Evolutionary conservation across 2,888 invertebrate genomes (phyloP), one percentile per base, ranked within the genome.

Genomic region (Catonia carolina): DNA sequence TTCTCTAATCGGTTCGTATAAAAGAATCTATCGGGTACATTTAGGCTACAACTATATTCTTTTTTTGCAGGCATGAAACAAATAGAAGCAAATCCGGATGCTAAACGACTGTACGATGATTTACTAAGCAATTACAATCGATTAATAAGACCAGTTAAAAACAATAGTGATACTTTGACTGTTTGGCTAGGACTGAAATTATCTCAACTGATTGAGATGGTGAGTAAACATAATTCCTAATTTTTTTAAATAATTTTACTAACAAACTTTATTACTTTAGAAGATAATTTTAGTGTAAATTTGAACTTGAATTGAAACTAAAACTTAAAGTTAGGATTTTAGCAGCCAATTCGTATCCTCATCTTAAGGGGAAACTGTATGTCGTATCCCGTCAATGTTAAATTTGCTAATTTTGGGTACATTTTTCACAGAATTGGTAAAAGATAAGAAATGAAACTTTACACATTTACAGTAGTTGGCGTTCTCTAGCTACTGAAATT

Each of bases 91-190:
- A 95, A 94, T 74, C 93, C 94, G 12, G 92, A 94, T 69, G 91
- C 96, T 0, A 95, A 96, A 71, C 79, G 97, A 20, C 82, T 98
- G 0, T 98, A 96, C 71, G 96, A 98, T 72, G 96, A 98, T 72
- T 79, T 98, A 52, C 80, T 99, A 48, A 90, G 91, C 68, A 93
- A 95, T 75, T 97, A 97, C 73, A 98, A 98, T 73, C 83, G 95
- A 42, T 79, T 97, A 53, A 96, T 96, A 61, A 78, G 97, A 55
- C 97, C 97, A 0, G 96, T 96, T 45, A 84, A 85, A 27, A 95
- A 96, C 72, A 92, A 93, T 68, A 88, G 86, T 1, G 93, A 96
- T 71, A 93, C 92, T 17, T 76, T 98, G 49, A 92, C 90, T 0
- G 96, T 98, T 48, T 84, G 88, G 76, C 77, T 99, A 56, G 91